Evolutionary conservation across 2,113 vertebrate species (phyloP).

Genomic region (Motacilla alba): DNA sequence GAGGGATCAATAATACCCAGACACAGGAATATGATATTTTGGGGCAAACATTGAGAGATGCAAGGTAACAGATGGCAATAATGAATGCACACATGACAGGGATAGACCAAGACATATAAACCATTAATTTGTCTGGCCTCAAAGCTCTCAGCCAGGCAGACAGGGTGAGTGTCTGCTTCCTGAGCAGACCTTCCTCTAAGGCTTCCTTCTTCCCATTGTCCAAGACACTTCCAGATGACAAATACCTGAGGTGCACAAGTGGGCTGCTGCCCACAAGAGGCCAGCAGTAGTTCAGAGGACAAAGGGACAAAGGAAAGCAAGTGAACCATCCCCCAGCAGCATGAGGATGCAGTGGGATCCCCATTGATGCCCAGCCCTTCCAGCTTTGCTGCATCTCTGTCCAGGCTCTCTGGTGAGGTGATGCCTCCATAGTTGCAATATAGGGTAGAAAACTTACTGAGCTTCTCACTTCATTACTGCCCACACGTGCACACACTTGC

Average conservation of each 20-base stretch:
- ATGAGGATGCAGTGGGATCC: not conserved
- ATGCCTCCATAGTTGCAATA: not conserved
- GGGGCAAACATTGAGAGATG: not conserved
- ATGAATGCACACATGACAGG: not conserved
- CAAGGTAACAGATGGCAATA: not conserved
- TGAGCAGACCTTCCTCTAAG: not conserved
- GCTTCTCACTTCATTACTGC: not conserved
- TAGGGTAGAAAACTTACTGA: not conserved
- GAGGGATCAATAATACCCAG: not conserved
- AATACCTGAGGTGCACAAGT: fast-evolving
- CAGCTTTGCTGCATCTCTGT: not conserved
- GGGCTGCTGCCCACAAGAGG: fast-evolving
- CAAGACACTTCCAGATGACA: not conserved
- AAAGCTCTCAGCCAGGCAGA: not conserved
- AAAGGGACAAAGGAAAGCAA: not conserved
- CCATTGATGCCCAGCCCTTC: fast-evolving
- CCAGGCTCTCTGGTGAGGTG: not conserved
- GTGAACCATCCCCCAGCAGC: fast-evolving
- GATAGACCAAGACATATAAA: not conserved
- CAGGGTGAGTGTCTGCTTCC: not conserved
- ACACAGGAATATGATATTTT: not conserved
- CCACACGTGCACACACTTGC: fast-evolving
- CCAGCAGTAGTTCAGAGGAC: not conserved
- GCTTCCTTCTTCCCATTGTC: not conserved
- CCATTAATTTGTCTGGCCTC: not conserved